These are phyloP conservation scores for Pseudotriccus pelzelni DNA, from an alignment of 2,797 vertebrate species.

Conservation along the genomic window DNA sequence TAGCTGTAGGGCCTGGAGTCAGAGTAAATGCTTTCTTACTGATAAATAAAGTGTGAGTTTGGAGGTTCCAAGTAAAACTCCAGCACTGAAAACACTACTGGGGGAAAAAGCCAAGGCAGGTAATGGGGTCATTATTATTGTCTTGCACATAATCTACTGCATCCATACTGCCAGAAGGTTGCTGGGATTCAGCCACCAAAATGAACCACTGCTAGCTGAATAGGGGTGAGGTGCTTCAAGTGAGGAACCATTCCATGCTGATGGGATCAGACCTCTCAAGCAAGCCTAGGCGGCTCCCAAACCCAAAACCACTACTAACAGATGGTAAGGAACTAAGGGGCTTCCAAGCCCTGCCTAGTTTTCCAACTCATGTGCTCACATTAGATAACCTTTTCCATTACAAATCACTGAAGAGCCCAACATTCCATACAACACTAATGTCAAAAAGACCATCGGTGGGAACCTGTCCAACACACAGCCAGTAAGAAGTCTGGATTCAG, in stretches of 20 bases:
- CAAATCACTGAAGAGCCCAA: neutral
- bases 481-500: neutral
- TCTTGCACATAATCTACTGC: neutral
- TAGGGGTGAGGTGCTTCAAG: constrained; percentile 32
- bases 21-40: neutral
- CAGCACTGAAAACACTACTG: neutral
- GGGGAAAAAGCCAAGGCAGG: neutral
- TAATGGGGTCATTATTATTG: fast-evolving
- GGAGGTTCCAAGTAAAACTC: neutral
- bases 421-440: neutral
- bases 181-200: constrained; percentile 5
- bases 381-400: neutral
- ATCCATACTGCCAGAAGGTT: neutral
- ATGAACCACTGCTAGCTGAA: constrained; percentile 30
- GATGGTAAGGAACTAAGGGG: neutral
- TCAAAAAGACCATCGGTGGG: neutral
- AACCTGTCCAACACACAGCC: neutral
- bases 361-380: neutral
- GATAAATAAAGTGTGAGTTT: neutral
- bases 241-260: constrained; percentile 24
- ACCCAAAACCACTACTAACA: neutral
- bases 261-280: constrained; percentile 24
- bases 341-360: neutral
- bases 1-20: neutral
- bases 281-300: constrained; percentile 30